Conservation (phyloP, 1,140 invertebrate species). For the Lordiphosa collinella region DNA sequence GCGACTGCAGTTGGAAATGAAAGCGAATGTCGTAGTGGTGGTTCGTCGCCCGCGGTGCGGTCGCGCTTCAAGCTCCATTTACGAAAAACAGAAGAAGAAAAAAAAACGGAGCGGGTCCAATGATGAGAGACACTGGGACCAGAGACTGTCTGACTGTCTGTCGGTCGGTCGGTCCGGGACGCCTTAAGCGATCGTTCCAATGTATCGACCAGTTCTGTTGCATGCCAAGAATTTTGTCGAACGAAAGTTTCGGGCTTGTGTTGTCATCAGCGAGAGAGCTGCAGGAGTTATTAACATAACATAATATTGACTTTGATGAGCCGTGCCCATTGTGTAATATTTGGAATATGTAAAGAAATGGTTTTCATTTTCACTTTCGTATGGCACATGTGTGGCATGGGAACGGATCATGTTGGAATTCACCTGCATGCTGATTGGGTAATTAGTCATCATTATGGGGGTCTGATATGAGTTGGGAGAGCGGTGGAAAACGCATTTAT, state of each 20-base stretch:
- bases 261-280: conserved; percentile 1
- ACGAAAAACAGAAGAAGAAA: conserved; percentile 34
- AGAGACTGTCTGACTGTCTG: conserved; percentile 28
- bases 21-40: conserved; percentile 62
- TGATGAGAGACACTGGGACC: conserved; percentile 19
- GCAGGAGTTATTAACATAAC: conserved; percentile 49
- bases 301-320: conserved; percentile 52
- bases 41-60: conserved; percentile 65
- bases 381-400: conserved; percentile 17
- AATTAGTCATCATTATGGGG: conserved; percentile 38
- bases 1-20: conserved; percentile 55
- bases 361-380: conserved; percentile 54
- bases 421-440: conserved; percentile 25
- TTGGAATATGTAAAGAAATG: conserved; percentile 25
- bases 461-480: neutral
- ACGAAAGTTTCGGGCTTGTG: conserved; percentile 29
- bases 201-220: conserved; percentile 55
- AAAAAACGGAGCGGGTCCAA: conserved; percentile 44
- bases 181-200: conserved; percentile 24
- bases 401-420: conserved; percentile 29
- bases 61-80: conserved; percentile 69
- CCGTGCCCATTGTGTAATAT: conserved; percentile 63
- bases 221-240: conserved; percentile 58
- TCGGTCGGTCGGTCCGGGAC: conserved; percentile 16
- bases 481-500: too few species aligned